Evolutionary conservation across 2,113 vertebrate species (phyloP).

Genomic region (Zapornia atra): DNA sequence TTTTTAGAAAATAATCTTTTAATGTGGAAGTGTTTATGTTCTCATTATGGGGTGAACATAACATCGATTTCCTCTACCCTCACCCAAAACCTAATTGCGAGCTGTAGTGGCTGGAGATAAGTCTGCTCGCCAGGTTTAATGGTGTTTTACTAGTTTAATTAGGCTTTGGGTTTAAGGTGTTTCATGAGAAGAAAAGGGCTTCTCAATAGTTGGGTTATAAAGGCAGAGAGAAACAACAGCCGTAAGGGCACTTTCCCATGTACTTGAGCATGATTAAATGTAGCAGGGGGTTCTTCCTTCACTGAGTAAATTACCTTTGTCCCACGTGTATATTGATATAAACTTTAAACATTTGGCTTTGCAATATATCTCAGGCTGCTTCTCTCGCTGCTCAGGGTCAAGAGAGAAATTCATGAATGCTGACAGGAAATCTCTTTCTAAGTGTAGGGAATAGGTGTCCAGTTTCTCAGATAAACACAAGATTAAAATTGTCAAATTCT

Average conservation of each 20-base stretch:
- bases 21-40: constrained; percentile 20
- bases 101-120: constrained; percentile 28
- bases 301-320: constrained; percentile 74
- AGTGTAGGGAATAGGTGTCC: constrained; percentile 9
- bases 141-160: constrained; percentile 59
- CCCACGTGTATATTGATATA: constrained; percentile 74
- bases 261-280: constrained; percentile 73
- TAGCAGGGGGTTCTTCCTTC: constrained; percentile 67
- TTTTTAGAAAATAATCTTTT: constrained; percentile 61
- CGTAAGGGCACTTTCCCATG: constrained; percentile 60
- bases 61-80: constrained; percentile 2
- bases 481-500: neutral
- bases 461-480: constrained; percentile 37
- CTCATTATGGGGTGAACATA: constrained; percentile 17
- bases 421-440: constrained; percentile 50
- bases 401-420: constrained; percentile 63
- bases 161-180: constrained; percentile 39
- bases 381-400: constrained; percentile 63
- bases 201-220: constrained; percentile 47
- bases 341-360: constrained; percentile 75
- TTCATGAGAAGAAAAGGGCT: constrained; percentile 52
- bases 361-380: constrained; percentile 71
- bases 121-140: constrained; percentile 23
- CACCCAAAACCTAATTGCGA: constrained; percentile 49
- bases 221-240: constrained; percentile 14